phyloP scores from a whole-genome alignment of 1,140 invertebrate genomes.

The Penaeus vannamei region DNA sequence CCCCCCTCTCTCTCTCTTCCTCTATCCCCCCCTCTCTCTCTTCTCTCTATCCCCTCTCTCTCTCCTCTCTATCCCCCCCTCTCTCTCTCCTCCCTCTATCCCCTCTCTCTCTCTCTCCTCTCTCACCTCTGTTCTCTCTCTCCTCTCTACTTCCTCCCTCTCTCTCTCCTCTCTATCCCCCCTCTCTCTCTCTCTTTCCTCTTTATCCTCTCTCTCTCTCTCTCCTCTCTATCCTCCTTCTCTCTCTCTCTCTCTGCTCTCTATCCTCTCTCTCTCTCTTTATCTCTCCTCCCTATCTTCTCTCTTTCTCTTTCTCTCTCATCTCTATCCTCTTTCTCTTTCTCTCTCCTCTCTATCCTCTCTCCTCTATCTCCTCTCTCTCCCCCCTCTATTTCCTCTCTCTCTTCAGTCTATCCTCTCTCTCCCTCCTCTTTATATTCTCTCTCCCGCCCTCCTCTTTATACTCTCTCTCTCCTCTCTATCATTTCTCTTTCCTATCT shows the following conservation, averaged over 20 bases:
- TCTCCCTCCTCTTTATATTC: too few species aligned
- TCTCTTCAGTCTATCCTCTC: too few species aligned
- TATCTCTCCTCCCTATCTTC: neutral
- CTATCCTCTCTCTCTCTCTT: constrained; percentile 21
- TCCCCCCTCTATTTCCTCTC: too few species aligned
- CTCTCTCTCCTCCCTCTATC: neutral
- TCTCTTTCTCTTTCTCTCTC: neutral
- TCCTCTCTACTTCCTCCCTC: neutral
- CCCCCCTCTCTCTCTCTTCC: neutral
- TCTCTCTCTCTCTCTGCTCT: constrained; percentile 23
- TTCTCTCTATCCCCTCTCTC: neutral
- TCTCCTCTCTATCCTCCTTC: neutral
- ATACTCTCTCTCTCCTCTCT: too few species aligned
- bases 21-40: neutral
- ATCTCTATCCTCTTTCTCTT: too few species aligned
- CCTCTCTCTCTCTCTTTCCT: neutral
- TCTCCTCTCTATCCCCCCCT: neutral
- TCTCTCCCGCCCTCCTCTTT: too few species aligned
- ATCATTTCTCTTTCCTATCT: too few species aligned
- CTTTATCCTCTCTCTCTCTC: neutral
- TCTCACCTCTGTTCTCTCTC: neutral
- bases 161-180: neutral
- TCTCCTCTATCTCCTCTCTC: too few species aligned
- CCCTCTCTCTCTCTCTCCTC: neutral
- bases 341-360: too few species aligned